Conservation (phyloP, 2,888 invertebrate genomes). For the Hoplodrina ambigua region DNA sequence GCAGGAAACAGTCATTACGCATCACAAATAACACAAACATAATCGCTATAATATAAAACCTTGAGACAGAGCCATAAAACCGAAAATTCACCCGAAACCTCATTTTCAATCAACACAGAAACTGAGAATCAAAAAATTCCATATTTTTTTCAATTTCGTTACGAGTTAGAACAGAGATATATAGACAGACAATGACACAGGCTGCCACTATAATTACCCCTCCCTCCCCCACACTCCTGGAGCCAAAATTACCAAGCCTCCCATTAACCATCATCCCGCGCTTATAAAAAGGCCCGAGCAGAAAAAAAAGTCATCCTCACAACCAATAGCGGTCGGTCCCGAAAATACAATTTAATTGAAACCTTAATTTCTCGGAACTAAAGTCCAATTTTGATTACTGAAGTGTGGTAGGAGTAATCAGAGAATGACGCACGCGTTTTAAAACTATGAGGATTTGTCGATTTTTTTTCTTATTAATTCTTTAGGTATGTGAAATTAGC, state of each 20-base stretch:
- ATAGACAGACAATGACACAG: constrained; percentile 88
- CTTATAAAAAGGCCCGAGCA: constrained; percentile 82
- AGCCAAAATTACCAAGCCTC: constrained; percentile 84
- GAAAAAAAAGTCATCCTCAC: constrained; percentile 80
- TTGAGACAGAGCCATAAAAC: constrained; percentile 50
- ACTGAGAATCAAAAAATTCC: constrained; percentile 55
- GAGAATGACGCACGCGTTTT: constrained; percentile 65
- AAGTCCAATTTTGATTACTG: constrained; percentile 44
- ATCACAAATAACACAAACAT: constrained; percentile 35
- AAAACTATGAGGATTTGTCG: constrained; percentile 63
- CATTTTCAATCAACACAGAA: constrained; percentile 61
- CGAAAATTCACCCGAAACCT: constrained; percentile 52
- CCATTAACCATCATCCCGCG: constrained; percentile 86
- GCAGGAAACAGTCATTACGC: constrained; percentile 30
- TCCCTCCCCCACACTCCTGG: constrained; percentile 64
- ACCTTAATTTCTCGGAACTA: constrained; percentile 57
- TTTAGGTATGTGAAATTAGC: constrained; percentile 62
- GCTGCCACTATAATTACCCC: constrained; percentile 86
- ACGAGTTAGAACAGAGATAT: constrained; percentile 78
- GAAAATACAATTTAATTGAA: constrained; percentile 63
- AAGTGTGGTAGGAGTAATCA: constrained; percentile 56
- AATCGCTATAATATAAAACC: constrained; percentile 46
- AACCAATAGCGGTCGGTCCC: constrained; percentile 75
- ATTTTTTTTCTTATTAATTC: constrained; percentile 51
- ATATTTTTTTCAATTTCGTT: constrained; percentile 74